Base-by-base conservation (phyloP, 2,888 invertebrate genomes). In the Metellina segmentata region DNA sequence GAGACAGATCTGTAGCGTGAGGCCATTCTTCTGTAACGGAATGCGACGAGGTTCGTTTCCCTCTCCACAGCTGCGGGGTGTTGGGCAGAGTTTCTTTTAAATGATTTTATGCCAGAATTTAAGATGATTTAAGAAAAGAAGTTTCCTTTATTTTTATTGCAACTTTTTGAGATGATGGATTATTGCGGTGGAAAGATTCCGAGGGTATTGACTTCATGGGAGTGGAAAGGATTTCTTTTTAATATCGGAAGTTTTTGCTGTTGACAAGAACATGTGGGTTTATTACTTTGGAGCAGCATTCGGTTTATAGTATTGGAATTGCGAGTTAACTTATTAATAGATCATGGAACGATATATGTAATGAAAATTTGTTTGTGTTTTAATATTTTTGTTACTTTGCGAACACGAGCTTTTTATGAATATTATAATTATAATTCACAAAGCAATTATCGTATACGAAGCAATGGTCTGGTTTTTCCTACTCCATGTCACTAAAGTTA, bases 21-120 rank as follows among this genome's bases (percentile, higher is more conserved):
- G 51, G 53, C 81, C 85, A 90, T 61, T 81, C 90, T 91, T 75
- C 90, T 91, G 90, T 86, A 91, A 86, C 90, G 90, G 90, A 90
- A 90, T 90, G 85, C 34, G 61, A 61, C 51, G 85, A 85, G 74
- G 77, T 75, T 69, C 70, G 48, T 75, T 78, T 86, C 70, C 61
- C 51, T 78, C 61, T 85, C 48, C 52, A 16, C 16, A 53, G 53
- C 72, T 61, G 71, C 13, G 20, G 49, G 72, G 82, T 19, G 34
- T 13, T 19, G 8, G n/a, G 13, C 51, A n/a, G 82, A 49, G n/a
- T 75, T 74, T 83, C 13, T 81, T 20, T 20, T 20, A 81, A 61
- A 61, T 61, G 69, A 53, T 16, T 53, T 85, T 85, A 61, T 6
- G 85, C 75, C 20, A 53, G 34, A 48, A 11, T 71, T 83, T 75